phyloP scores from a whole-genome alignment of 2,888 invertebrate species.

The Aquatica leii region DNA sequence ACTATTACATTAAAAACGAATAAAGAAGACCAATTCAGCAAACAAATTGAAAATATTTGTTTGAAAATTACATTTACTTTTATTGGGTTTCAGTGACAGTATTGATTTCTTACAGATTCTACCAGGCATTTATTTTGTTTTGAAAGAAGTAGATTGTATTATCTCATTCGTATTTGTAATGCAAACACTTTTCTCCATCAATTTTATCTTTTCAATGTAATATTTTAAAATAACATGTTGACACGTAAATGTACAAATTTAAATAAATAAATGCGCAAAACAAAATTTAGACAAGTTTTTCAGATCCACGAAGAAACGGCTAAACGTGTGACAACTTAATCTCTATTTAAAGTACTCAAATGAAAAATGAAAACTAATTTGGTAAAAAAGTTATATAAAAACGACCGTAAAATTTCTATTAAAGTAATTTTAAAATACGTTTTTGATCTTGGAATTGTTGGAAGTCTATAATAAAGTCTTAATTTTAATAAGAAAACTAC shows the following conservation, averaged over 20 bases:
- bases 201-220: too few species aligned
- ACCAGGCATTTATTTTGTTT: background rate
- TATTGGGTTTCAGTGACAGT: conserved; percentile 5
- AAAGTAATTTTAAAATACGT: conserved; percentile 47
- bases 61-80: conserved; percentile 1
- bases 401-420: conserved; percentile 42
- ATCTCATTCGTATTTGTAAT: background rate
- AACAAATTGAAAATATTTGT: background rate
- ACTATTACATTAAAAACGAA: background rate
- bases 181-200: background rate
- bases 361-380: conserved; percentile 35
- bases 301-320: too few species aligned
- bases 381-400: conserved; percentile 43
- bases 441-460: conserved; percentile 41
- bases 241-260: too few species aligned
- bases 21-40: background rate
- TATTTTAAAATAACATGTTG: too few species aligned
- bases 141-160: background rate
- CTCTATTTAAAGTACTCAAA: conserved; percentile 15
- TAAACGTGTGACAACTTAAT: conserved; percentile 14
- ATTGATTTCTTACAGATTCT: background rate
- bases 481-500: too few species aligned
- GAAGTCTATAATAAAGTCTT: too few species aligned
- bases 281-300: too few species aligned
- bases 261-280: too few species aligned